Evolutionary conservation across 2,888 invertebrate species (phyloP).

Genomic region (Diarsia rubi): DNA sequence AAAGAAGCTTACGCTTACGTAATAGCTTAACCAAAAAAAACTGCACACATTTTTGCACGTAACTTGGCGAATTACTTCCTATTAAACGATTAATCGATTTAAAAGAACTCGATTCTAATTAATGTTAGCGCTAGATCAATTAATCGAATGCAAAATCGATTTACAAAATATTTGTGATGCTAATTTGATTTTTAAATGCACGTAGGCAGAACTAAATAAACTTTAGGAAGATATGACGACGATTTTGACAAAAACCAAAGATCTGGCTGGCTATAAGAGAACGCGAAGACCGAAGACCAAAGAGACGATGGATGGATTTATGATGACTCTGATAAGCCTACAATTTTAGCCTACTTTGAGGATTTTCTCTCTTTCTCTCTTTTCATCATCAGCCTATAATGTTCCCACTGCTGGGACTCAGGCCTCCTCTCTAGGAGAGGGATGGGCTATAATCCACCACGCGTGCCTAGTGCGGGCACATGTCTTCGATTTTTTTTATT

Average conservation of each 20-base stretch:
- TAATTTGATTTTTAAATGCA: slow-evolving; percentile 5
- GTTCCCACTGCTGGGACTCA: too few relatives aligned
- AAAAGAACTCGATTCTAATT: slow-evolving; percentile 2
- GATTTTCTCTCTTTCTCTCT: too few relatives aligned
- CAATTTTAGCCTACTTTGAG: background rate
- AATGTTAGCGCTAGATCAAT: slow-evolving; percentile 9
- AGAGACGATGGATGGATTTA: background rate
- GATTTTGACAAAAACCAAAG: background rate
- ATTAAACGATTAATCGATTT: slow-evolving; percentile 5
- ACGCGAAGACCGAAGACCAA: background rate
- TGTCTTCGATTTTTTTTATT: too few relatives aligned
- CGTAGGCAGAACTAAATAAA: slow-evolving; percentile 12
- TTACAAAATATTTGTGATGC: slow-evolving; percentile 15
- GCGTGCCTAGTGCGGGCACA: too few relatives aligned
- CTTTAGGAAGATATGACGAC: background rate
- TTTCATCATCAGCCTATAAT: too few relatives aligned
- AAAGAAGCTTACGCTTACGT: slow-evolving; percentile 8
- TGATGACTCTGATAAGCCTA: background rate
- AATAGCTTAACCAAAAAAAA: background rate
- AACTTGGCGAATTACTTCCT: slow-evolving; percentile 32
- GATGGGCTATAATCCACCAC: too few relatives aligned
- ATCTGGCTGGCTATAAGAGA: background rate
- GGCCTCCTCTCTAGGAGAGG: too few relatives aligned
- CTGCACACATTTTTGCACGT: slow-evolving; percentile 25
- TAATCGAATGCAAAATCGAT: background rate